Percentiles rank a stretch among this genome's conserved stretches.
phyloP scores from a whole-genome alignment of 2,888 invertebrate genomes.

The Odiellus spinosus region DNA sequence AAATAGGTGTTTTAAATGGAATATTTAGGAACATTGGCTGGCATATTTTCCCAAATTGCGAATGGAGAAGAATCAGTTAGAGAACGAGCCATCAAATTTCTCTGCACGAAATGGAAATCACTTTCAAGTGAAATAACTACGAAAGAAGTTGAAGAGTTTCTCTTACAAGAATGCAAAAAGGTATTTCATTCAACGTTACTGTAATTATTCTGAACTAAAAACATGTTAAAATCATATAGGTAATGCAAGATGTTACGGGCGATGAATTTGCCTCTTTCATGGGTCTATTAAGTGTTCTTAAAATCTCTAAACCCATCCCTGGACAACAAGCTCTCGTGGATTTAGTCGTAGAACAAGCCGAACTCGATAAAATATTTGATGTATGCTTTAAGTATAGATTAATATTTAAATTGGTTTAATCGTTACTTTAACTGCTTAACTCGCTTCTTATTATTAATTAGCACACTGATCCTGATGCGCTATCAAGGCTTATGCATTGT shows the following conservation, averaged over 20 bases:
- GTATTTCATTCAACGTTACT: too few species aligned
- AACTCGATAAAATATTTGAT: conserved; percentile 44
- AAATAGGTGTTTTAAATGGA: too few species aligned
- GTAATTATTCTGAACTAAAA: too few species aligned
- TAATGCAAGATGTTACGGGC: conserved; percentile 54
- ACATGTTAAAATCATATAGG: not conserved
- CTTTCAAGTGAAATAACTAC: conserved; percentile 60
- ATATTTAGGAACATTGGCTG: conserved; percentile 37
- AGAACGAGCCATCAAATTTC: conserved; percentile 72
- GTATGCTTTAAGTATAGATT: conserved; percentile 21
- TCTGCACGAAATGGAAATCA: conserved; percentile 62
- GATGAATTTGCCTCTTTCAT: conserved; percentile 82
- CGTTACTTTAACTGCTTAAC: not conserved
- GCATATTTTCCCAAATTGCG: conserved; percentile 51
- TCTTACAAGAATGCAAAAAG: conserved; percentile 70
- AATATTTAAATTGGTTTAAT: not conserved
- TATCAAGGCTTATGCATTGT: conserved; percentile 66
- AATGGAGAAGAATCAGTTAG: conserved; percentile 49
- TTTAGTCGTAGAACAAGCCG: conserved; percentile 69
- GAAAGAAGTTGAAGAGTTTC: conserved; percentile 66
- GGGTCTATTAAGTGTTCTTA: conserved; percentile 64
- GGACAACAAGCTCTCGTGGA: conserved; percentile 78
- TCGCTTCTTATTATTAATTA: not conserved
- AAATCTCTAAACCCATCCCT: conserved; percentile 57
- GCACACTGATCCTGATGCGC: conserved; percentile 25